Evolutionary conservation across 2,113 vertebrate genomes (phyloP), one percentile per base, ranked within the genome.

Genomic region (Saccopteryx leptura): DNA sequence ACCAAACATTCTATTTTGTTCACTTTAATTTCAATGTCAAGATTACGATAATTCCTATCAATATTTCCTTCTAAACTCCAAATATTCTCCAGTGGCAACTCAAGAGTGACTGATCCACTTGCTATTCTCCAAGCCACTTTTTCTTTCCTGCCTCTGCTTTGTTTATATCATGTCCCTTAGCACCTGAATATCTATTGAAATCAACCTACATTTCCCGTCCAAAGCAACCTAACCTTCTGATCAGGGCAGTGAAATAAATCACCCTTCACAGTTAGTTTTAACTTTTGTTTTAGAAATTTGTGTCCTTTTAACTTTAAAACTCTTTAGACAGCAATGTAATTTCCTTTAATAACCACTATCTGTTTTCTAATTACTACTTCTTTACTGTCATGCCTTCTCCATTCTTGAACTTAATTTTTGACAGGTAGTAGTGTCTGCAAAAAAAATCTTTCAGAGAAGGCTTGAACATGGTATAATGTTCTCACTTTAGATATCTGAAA

Each of bases 321-420:
- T 79, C 75, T 85, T 78, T 56, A 54, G 52, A 56, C 12, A 56
- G 86, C 91, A 68, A 4, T 71, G 7, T 66, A 90, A 89, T 87
- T 96, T 71, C 5, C 31, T 68, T 85, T 71, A 84, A 84, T 76
- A 92, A 76, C 28, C 5, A 75, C 21, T 79, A 31, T 82, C 66
- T 90, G 24, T 90, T 89, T 63, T 61, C 46, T 95, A 87, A 94
- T 83, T 18, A 52, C 10, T 65, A 15, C 39, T 75, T 90, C 46
- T 86, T 75, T 24, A 56, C 21, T 50, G n/a, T 28, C 5, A 65
- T 48, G 46, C 24, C 28, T 75, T 94, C 52, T 72, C 46, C 72
- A 33, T n/a, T 81, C 33, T 33, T 92, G 13, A 31, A 83, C 3
- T 48, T 82, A 21, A 17, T 61, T 85, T 86, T 60, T 93, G 52